These are phyloP conservation scores for Spheniscus humboldti DNA, from an alignment of 2,797 vertebrate species.

Conservation along the genomic window DNA sequence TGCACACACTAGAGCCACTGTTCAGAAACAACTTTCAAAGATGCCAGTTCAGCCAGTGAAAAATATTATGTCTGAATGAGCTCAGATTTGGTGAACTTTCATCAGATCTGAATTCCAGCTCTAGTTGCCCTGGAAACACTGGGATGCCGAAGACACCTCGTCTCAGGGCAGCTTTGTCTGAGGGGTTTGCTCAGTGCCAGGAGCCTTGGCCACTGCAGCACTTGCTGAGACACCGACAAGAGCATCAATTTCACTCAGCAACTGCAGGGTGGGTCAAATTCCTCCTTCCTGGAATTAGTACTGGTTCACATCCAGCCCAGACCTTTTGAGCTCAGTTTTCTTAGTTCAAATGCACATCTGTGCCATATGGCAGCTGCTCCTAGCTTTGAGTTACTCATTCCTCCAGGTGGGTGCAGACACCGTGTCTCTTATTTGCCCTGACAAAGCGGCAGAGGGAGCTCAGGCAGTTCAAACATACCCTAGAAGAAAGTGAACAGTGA, in stretches of 20 bases:
- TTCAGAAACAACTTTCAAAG: neutral
- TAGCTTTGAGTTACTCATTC: neutral
- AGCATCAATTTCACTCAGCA: neutral
- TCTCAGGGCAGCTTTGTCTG: neutral
- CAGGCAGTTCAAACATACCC: neutral
- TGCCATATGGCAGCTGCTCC: neutral
- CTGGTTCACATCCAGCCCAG: neutral
- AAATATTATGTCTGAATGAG: constrained; percentile 20
- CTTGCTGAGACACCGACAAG: fast-evolving
- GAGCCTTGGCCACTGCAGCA: neutral
- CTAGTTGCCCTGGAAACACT: constrained; percentile 9
- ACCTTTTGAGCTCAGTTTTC: neutral
- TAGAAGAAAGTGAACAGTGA: neutral
- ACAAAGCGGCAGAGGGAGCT: neutral
- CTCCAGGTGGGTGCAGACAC: neutral
- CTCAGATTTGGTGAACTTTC: neutral
- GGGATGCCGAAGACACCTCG: neutral
- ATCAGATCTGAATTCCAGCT: neutral
- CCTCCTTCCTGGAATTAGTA: neutral
- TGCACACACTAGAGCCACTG: neutral
- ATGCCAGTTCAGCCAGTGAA: neutral
- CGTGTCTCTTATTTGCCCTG: neutral
- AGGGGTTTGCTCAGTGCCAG: fast-evolving
- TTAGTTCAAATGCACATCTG: neutral
- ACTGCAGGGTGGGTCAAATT: neutral